Evolutionary conservation across 2,113 vertebrate species (phyloP), one percentile per base, ranked within the genome.

Genomic region (Myanophis thanlyinensis): DNA sequence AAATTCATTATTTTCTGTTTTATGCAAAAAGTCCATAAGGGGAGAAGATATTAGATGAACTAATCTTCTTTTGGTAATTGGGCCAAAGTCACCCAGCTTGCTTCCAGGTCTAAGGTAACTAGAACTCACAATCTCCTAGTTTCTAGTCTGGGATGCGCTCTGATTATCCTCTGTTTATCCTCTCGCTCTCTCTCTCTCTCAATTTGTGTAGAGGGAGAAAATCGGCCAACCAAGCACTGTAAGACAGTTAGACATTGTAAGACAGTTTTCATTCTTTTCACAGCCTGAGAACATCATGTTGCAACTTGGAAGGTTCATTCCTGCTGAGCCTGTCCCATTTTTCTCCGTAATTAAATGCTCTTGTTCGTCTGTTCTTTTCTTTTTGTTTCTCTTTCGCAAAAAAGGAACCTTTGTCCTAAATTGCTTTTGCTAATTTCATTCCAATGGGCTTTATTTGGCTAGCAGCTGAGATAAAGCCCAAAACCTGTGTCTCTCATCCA

Each of bases 91-190:
- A 54, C 20, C 6, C 5, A 54, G 53, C 6, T 23, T 23, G 53
- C 53, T 23, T 54, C 22, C 22, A 54, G 2, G 53, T 6, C 22
- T 54, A 8, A 54, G 6, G 53, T 23, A 54, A 54, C 6, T 54
- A 23, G 53, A 54, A 54, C 22, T 54, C 22, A n/a, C 53, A 5
- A 54, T 54, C 53, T 54, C 22, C 53, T 54, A 23, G 53, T 23
- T 54, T 54, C 53, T 54, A 54, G 22, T 54, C 53, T 54, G 53
- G 51, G 4, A 52, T 15, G 18, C 4, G 51, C 11, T 52, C 51
- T 20, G 0, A 20, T 4, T 53, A 1, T 52, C 51, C n/a, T n/a
- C n/a, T n/a, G n/a, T n/a, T n/a, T n/a, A n/a, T 54, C 1, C 3
- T 12, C 3, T 1, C 9, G 11, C 0, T 4, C 10, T 30, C 3